Evolutionary conservation across 1,140 invertebrate genomes (phyloP), one percentile per base, ranked within the genome.

Genomic region (Drosophila neocordata): DNA sequence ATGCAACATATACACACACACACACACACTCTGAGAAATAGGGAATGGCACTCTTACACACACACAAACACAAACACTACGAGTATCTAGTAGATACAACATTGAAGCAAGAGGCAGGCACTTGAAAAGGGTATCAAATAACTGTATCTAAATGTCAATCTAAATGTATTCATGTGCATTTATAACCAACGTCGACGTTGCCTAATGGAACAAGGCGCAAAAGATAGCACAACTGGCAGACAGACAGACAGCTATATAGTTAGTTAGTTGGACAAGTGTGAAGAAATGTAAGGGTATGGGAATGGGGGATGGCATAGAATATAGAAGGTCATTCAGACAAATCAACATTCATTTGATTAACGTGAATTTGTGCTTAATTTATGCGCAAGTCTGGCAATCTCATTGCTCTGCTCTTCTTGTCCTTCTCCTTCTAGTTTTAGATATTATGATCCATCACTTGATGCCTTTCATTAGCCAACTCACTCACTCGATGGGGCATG

Each of bases 141-240:
- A 73, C 65, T 82, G 74, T 87, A 88, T 85, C 82, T 85, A 73
- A 66, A 79, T 77, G 82, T 85, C 82, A 85, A 85, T 85, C 83
- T 85, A 75, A 85, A 79, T 74, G 83, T 85, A 85, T 88, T 88
- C 83, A 82, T 79, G 78, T 88, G 82, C 78, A 85, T 87, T 85
- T 73, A 58, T 73, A 77, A 68, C 67, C 71, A 59, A 60, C 53
- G 58, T 65, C 41, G 20, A 52, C 62, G 59, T 65, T 34, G 63
- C 37, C 41, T 51, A 41, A 24, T 44, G 31, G 48, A n/a, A 20
- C 35, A 37, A 59, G 57, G 57, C 57, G 34, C 18, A 59, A 59
- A 22, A 34, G 35, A 64, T 48, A 48, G 38, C 57, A 53, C 67
- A 34, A 51, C 31, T 18, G 61, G 31, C 64, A 27, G n/a, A 58